Base-by-base conservation (phyloP, 2,113 vertebrate genomes). In the Eublepharis macularius region DNA sequence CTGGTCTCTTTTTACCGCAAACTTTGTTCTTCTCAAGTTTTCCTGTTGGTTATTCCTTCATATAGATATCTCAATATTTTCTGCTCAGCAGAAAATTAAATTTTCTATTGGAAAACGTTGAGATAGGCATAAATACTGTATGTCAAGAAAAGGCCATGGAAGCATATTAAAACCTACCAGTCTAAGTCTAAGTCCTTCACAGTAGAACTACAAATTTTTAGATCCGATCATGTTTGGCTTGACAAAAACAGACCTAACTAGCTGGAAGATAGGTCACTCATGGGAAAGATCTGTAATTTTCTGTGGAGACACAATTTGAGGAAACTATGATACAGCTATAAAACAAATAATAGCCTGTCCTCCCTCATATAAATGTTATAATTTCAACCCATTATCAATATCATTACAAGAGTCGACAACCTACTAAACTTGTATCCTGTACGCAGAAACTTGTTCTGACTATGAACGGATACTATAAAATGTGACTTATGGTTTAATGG, bases 301-400 rank as follows among this genome's bases (percentile, higher is more conserved):
- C 41, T 80, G 13, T 90, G 91, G 93, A 93, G 91, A 88, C 78
- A 84, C 66, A 77, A 76, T 93, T 94, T 86, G 88, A 76, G 86
- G 90, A 91, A 95, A 90, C 91, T 92, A 81, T 93, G 89, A 87
- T 93, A 92, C 88, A 85, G 91, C 82, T 90, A 84, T 82, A 90
- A 91, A 94, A 89, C 89, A 85, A 83, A 74, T 88, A 94, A 78
- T 76, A 78, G 84, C 90, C 90, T 92, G 92, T 93, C 86, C 90
- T 94, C 84, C 88, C 60, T 68, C 84, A 81, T 92, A 86, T 80
- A 90, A 94, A 94, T 92, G 86, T 85, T 86, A 86, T 92, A 90
- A 93, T 94, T 95, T 94, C 82, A 83, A 83, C 84, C 85, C 69
- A 93, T 94, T 94, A 91, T 91, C 89, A 86, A 85, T 68, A 86